Percentiles rank a stretch among this genome's conserved stretches.
Evolutionary conservation across 2,113 vertebrate genomes (phyloP).

Genomic region (Amazona guildingii): DNA sequence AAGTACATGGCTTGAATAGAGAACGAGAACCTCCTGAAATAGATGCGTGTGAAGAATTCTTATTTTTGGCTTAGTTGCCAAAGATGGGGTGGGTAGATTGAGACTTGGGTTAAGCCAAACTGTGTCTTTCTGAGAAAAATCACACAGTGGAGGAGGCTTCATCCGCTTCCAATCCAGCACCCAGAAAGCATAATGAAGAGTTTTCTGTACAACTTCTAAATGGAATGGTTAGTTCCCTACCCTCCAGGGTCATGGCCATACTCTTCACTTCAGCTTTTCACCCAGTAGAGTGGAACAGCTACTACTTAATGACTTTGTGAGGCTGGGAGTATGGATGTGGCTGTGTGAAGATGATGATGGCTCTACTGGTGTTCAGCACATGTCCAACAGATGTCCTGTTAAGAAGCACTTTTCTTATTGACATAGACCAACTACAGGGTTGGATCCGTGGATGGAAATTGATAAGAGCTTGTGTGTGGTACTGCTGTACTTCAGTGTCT

Average conservation of each 20-base stretch:
- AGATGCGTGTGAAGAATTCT: not conserved
- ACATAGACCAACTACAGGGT: not conserved
- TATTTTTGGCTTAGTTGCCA: not conserved
- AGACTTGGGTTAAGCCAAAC: not conserved
- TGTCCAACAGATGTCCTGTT: not conserved
- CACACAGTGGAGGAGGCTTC: not conserved
- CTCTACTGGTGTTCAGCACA: not conserved
- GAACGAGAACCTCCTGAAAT: not conserved
- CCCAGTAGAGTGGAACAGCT: not conserved
- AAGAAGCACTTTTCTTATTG: not conserved
- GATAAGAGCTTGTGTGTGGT: accelerated
- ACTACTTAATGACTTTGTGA: not conserved
- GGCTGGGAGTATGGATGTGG: not conserved
- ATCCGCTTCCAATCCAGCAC: not conserved
- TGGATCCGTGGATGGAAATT: not conserved
- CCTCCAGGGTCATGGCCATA: not conserved
- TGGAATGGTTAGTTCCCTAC: not conserved
- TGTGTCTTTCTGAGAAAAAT: not conserved
- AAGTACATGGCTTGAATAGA: not conserved
- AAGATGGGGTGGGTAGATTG: not conserved
- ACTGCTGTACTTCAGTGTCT: not conserved
- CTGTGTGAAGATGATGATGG: not conserved
- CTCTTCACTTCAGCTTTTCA: not conserved
- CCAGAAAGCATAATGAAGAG: not conserved
- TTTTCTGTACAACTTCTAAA: not conserved